Conservation (phyloP, 2,797 vertebrate genomes). For the Synaphobranchus kaupii region DNA sequence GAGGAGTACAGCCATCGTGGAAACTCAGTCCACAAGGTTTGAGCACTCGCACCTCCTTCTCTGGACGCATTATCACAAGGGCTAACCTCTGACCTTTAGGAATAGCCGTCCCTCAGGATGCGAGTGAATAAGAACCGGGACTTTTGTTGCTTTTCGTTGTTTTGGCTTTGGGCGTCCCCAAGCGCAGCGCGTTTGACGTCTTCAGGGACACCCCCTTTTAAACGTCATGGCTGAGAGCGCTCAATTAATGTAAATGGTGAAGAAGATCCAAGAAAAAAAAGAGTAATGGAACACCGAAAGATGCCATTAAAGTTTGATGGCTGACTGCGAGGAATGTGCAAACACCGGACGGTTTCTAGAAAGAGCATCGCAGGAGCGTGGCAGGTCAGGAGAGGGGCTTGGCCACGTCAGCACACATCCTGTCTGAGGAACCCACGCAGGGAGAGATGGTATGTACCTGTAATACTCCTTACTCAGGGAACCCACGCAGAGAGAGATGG, state of each 20-base stretch:
- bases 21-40: neutral
- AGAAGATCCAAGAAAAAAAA: constrained; percentile 64
- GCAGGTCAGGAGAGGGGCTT: constrained; percentile 37
- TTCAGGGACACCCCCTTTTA: neutral
- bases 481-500: constrained; percentile 56
- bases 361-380: constrained; percentile 45
- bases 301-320: constrained; percentile 77
- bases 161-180: neutral
- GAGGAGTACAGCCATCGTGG: neutral
- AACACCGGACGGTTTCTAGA: constrained; percentile 43
- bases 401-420: constrained; percentile 15
- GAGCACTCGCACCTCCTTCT: neutral
- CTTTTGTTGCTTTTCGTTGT: neutral
- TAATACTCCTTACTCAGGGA: constrained; percentile 20
- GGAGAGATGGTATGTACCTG: constrained; percentile 57
- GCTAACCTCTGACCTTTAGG: neutral
- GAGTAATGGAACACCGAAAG: constrained; percentile 76
- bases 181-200: neutral
- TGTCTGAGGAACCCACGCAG: constrained; percentile 41
- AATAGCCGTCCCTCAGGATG: neutral
- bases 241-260: constrained; percentile 52
- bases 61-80: neutral
- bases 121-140: neutral
- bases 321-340: constrained; percentile 64
- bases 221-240: constrained; percentile 31